phyloP scores from a whole-genome alignment of 2,888 invertebrate genomes.

The Agriopis aurantiaria region DNA sequence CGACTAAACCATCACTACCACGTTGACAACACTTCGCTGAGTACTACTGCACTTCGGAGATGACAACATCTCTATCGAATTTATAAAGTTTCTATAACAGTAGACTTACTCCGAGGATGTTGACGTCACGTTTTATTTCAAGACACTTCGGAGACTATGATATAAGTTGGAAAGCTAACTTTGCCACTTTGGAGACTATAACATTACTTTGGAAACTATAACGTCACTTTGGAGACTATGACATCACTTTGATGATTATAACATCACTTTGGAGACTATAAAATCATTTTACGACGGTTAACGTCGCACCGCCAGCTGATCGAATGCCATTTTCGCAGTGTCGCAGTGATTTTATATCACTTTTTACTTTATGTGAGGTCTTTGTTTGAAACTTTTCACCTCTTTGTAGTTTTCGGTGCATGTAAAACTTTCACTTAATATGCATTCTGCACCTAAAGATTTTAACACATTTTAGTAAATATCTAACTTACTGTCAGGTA shows the following conservation, averaged over 20 bases:
- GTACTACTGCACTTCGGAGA: background rate
- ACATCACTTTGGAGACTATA: background rate
- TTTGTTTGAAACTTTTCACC: no score
- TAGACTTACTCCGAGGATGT: background rate
- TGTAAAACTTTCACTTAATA: no score
- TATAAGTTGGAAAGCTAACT: background rate
- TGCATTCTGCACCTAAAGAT: no score
- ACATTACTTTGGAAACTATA: background rate
- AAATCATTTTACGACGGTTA: background rate
- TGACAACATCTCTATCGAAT: background rate
- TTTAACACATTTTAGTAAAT: no score
- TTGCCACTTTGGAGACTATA: background rate
- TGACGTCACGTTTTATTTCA: background rate
- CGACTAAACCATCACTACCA: constrained; percentile 38
- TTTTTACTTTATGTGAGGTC: no score
- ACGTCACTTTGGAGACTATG: background rate
- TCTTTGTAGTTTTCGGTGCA: no score
- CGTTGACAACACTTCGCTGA: no score
- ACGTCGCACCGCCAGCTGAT: no score
- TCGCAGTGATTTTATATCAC: no score
- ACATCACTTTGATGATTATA: background rate
- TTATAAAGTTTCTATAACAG: background rate
- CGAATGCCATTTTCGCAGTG: no score
- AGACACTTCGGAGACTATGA: constrained; percentile 3
- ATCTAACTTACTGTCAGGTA: no score